Percentiles rank a stretch among this genome's conserved stretches.
These are phyloP conservation scores for Dryobates pubescens DNA, from an alignment of 2,797 vertebrate species.

Conservation along the genomic window DNA sequence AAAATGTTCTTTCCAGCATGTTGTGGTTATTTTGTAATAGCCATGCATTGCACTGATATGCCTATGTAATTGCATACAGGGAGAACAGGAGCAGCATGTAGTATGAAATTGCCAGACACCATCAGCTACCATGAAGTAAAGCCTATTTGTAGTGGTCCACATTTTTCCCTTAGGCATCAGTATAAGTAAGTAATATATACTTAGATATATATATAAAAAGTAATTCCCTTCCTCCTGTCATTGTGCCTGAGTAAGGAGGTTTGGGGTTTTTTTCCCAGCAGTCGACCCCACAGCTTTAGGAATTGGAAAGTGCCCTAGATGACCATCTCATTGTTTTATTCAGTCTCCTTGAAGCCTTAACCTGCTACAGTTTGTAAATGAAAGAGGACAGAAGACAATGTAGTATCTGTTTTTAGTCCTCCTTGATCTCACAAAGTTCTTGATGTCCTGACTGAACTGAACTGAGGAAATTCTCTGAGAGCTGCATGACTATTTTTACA, in stretches of 20 bases:
- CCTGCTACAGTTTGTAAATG: neutral
- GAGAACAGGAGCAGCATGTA: conserved; percentile 21
- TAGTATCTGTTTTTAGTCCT: neutral
- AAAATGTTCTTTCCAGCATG: conserved; percentile 31
- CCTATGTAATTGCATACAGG: conserved; percentile 40
- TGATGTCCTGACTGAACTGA: neutral
- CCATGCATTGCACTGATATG: conserved; percentile 20
- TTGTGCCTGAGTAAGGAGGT: neutral
- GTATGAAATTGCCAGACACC: neutral
- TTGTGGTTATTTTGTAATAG: conserved; percentile 44
- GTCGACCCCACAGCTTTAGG: neutral
- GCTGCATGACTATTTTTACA: neutral
- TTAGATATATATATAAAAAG: no score
- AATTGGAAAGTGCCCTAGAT: neutral
- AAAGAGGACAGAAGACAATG: neutral
- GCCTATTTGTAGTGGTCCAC: neutral
- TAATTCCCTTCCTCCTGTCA: neutral
- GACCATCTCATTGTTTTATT: neutral
- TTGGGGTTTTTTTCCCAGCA: neutral
- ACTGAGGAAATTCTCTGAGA: conserved; percentile 32
- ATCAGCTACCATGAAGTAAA: neutral
- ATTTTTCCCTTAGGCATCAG: neutral
- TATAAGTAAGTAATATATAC: no score
- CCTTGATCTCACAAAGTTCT: neutral
- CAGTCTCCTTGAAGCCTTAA: neutral